Evolutionary conservation across 2,113 vertebrate species (phyloP), one percentile per base, ranked within the genome.

Genomic region (Leptodactylus fuscus): DNA sequence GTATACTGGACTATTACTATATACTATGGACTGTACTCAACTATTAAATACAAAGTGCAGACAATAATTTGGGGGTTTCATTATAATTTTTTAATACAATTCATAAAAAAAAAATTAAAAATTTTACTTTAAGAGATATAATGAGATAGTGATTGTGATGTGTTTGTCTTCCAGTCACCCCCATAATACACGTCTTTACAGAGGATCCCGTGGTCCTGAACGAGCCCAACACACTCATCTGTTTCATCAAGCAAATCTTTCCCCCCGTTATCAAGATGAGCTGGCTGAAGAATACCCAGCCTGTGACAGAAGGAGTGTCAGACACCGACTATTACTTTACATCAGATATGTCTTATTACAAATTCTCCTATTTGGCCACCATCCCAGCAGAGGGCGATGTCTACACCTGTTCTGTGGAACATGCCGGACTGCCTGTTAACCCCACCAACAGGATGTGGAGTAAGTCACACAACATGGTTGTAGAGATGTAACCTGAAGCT

Each of bases 251-350:
- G 5, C 90, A 91, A 11, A 94, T 96, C 90, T 92, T 67, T 16
- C 95, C 95, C 0, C 90, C 95, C 0, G 91, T 88, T 0, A 58
- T 96, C 49, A 89, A 69, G 0, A 88, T 95, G 60, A 85, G 34
- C 0, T 96, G 95, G 95, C 90, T 91, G 80, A 91, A 51, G 29
- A 95, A 96, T 0, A 87, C 73, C 3, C 2, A 83, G n/a, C 90
- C 88, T 2, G 87, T 94, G 62, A 92, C 89, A 0, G 85, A 62
- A 0, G 90, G 88, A 32, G 53, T 81, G 2, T 91, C 87, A 22
- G 85, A 89, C 36, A 94, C 91, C 0, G 80, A 87, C 53, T 94
- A 92, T 15, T 90, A 88, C 3, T 83, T 77, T 6, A 90, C 91
- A 13, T 5, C 77, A 0, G 93, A 96, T 5, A 18, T 87, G 0